Percentiles rank a stretch among this genome's conserved stretches.
Evolutionary conservation across 2,797 vertebrate genomes (phyloP).

Genomic region (Hydrocynus forskahlii): DNA sequence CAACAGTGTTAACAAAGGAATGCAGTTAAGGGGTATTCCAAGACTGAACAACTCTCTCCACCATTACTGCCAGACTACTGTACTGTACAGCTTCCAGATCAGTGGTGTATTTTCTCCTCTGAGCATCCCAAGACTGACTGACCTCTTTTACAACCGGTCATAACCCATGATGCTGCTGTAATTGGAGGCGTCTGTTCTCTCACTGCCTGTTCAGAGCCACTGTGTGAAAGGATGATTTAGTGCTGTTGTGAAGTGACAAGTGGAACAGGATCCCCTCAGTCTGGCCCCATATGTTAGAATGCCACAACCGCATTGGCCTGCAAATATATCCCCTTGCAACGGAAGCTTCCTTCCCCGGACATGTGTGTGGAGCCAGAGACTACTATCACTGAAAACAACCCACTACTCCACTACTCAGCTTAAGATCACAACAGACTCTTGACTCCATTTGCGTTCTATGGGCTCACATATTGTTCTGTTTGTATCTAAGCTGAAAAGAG

Average conservation of each 20-base stretch:
- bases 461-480: not conserved
- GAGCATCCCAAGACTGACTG: conserved; percentile 30
- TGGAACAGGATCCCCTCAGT: conserved; percentile 48
- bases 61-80: too few relatives aligned
- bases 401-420: conserved; percentile 7
- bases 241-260: conserved; percentile 16
- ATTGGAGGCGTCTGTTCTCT: conserved; percentile 41
- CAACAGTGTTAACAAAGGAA: too few relatives aligned
- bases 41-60: too few relatives aligned
- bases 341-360: conserved; percentile 49
- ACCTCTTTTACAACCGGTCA: conserved; percentile 16
- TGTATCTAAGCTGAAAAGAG: not conserved
- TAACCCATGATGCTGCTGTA: conserved; percentile 24
- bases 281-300: conserved; percentile 22
- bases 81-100: too few relatives aligned
- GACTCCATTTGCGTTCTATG: not conserved
- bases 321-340: conserved; percentile 39
- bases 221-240: conserved; percentile 44
- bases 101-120: not conserved
- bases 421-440: not conserved
- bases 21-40: too few relatives aligned
- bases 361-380: conserved; percentile 27
- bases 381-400: conserved; percentile 37
- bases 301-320: conserved; percentile 19
- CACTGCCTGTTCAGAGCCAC: conserved; percentile 22